These are phyloP conservation scores for Zoanthus sociatus DNA, from an alignment of 92 coral and sea anemone species.

Conservation along the genomic window DNA sequence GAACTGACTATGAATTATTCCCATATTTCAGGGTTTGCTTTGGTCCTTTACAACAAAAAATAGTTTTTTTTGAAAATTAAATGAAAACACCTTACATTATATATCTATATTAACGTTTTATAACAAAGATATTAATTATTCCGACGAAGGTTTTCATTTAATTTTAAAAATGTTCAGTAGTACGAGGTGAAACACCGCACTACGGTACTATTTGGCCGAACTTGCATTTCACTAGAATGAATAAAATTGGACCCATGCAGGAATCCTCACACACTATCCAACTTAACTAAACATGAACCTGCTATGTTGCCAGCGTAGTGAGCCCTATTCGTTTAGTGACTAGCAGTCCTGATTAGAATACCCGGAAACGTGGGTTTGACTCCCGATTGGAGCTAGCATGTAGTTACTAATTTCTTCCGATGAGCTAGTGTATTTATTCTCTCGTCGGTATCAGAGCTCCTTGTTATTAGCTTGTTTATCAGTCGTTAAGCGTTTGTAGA, in stretches of 20 bases:
- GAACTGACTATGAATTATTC: not conserved
- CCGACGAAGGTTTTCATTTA: no score
- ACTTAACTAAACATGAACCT: not conserved
- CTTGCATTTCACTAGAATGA: not conserved
- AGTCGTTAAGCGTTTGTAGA: not conserved
- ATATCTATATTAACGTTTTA: no score
- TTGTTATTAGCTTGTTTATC: not conserved
- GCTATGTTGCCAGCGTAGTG: no score
- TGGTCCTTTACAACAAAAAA: constrained; percentile 7
- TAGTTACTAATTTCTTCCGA: not conserved
- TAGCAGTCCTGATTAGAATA: not conserved
- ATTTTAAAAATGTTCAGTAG: not conserved
- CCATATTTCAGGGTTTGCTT: not conserved
- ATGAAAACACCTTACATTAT: not conserved
- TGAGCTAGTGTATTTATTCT: not conserved
- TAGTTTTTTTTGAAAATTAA: constrained; percentile 6
- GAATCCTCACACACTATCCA: constrained; percentile 17
- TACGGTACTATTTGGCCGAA: not conserved
- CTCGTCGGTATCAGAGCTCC: not conserved
- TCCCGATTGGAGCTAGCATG: constrained; percentile 8
- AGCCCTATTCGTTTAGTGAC: no score
- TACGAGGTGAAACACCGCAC: not conserved
- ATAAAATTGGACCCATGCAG: not conserved
- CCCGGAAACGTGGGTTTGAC: constrained; percentile 6
- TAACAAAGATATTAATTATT: no score